Conservation (phyloP, 2,888 invertebrate genomes). For the Acanthoscelides obtectus region DNA sequence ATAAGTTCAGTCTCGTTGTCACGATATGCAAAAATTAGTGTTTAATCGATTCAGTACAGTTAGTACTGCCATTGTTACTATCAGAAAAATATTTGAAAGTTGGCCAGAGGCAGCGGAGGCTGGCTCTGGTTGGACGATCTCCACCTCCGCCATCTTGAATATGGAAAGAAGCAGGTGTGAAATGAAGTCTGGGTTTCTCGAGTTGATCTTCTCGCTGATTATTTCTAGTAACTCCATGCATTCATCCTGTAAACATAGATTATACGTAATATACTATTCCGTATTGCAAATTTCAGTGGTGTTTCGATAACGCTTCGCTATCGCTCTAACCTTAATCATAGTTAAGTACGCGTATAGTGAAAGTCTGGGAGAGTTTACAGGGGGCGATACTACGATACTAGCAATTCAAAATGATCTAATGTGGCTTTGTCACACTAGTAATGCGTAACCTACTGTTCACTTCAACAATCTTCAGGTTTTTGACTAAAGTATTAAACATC, state of each 20-base stretch:
- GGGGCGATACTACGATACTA: too few species aligned
- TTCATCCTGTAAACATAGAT: constrained; percentile 63
- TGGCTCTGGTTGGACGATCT: constrained; percentile 73
- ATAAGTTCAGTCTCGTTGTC: constrained; percentile 38
- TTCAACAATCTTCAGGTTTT: too few species aligned
- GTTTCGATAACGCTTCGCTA: too few species aligned
- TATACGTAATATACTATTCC: too few species aligned
- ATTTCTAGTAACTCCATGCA: constrained; percentile 77
- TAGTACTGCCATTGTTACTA: constrained; percentile 28
- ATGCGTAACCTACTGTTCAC: too few species aligned
- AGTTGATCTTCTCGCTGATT: constrained; percentile 79
- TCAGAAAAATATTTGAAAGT: constrained; percentile 19
- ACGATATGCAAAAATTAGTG: constrained; percentile 26
- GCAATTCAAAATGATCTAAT: too few species aligned
- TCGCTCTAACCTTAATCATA: too few species aligned
- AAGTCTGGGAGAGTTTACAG: too few species aligned
- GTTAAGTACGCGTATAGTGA: too few species aligned
- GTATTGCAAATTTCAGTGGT: too few species aligned
- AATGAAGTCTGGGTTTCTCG: constrained; percentile 77
- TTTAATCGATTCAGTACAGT: constrained; percentile 11
- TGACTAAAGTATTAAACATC: too few species aligned
- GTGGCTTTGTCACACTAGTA: too few species aligned
- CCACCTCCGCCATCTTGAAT: constrained; percentile 89
- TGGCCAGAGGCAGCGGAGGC: constrained; percentile 45
- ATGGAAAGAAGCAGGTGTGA: constrained; percentile 84